Evolutionary conservation across 2,113 vertebrate genomes (phyloP).

Genomic region (Lophura nycthemera): DNA sequence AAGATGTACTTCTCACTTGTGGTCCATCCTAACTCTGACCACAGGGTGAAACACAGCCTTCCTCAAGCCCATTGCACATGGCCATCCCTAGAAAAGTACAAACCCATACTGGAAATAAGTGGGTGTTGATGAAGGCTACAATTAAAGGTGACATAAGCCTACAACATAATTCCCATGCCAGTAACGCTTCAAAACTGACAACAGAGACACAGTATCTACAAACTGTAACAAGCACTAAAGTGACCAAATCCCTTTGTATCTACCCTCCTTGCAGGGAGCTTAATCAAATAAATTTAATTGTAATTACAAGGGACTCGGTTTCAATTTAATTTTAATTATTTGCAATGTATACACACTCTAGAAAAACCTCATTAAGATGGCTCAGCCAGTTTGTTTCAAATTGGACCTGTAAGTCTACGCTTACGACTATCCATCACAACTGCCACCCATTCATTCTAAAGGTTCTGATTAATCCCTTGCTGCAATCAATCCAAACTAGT

Average conservation of each 20-base stretch:
- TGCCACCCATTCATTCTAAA: constrained; percentile 51
- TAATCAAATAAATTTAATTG: constrained; percentile 62
- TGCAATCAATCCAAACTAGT: constrained; percentile 25
- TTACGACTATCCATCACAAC: constrained; percentile 48
- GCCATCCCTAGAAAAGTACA: background rate
- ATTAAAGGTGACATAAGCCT: background rate
- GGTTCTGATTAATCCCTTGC: constrained; percentile 67
- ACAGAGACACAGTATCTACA: background rate
- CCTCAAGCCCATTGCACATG: background rate
- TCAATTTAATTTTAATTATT: constrained; percentile 79
- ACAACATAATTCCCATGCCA: background rate
- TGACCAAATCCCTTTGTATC: constrained; percentile 11
- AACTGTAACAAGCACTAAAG: background rate
- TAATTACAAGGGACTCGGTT: constrained; percentile 73
- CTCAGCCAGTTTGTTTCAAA: constrained; percentile 67
- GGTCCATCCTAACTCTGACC: background rate
- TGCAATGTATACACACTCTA: constrained; percentile 74
- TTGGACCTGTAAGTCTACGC: constrained; percentile 52
- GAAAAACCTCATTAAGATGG: constrained; percentile 71
- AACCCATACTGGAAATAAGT: background rate
- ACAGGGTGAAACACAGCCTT: background rate
- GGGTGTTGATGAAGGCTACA: background rate
- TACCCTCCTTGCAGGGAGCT: constrained; percentile 28
- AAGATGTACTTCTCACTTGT: background rate
- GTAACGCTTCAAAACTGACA: background rate